Evolutionary conservation across 2,797 vertebrate species (phyloP).

Genomic region (Mormyrops attenuatus): DNA sequence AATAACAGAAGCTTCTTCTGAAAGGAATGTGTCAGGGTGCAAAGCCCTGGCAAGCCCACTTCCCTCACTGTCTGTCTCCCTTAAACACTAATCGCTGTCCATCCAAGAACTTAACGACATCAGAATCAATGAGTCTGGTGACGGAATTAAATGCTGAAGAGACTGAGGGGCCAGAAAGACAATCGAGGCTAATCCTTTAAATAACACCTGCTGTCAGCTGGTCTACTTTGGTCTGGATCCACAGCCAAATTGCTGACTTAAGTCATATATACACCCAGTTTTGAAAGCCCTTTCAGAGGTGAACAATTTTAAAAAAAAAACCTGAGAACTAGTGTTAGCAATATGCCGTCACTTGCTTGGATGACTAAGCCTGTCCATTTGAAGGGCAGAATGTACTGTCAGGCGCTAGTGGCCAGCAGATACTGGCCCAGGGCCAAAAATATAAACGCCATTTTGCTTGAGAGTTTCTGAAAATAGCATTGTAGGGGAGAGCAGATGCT

Average conservation of each 20-base stretch:
- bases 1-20: background rate
- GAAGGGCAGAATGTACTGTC: background rate
- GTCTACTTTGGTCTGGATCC: conserved; percentile 1
- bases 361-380: background rate
- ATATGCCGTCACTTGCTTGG: background rate
- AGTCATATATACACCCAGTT: background rate
- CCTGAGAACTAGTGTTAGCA: background rate
- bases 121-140: background rate
- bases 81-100: background rate
- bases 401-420: background rate
- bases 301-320: background rate
- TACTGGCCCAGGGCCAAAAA: background rate
- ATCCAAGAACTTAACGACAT: background rate
- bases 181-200: conserved; percentile 33
- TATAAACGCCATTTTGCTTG: background rate
- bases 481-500: background rate
- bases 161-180: conserved; percentile 23
- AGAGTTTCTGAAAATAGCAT: background rate
- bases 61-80: background rate
- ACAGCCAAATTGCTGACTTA: background rate
- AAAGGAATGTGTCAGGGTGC: background rate
- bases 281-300: conserved; percentile 3
- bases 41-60: background rate
- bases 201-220: conserved; percentile 11
- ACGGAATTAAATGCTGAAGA: conserved; percentile 13